A percentile compares a stretch with the other conserved stretches of the same genome.
Evolutionary conservation across 2,113 vertebrate genomes (phyloP).

Genomic region (Speoplatyrhinus poulsoni): DNA sequence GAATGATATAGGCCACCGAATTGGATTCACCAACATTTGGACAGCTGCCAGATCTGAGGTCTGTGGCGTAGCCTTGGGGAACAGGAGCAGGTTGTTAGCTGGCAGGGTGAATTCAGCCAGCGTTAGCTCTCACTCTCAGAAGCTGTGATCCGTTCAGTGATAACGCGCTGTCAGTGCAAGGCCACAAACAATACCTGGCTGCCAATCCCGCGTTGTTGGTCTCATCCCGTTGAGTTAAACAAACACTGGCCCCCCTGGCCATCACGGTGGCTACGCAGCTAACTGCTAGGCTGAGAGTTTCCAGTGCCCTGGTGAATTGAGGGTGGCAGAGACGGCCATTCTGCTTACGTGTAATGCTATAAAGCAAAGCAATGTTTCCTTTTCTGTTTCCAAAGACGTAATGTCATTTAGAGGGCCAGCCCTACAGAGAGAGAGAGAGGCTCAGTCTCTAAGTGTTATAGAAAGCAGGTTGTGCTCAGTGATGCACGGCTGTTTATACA

Average conservation of each 20-base stretch:
- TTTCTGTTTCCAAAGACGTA: background rate
- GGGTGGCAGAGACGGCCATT: background rate
- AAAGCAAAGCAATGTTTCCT: slow-evolving; percentile 7
- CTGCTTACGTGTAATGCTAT: slow-evolving; percentile 10
- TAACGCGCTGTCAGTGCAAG: slow-evolving; percentile 16
- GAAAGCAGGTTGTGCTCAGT: background rate
- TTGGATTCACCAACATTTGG: slow-evolving; percentile 5
- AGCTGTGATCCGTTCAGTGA: slow-evolving; percentile 4
- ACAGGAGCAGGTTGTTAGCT: slow-evolving; percentile 32
- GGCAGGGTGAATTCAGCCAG: slow-evolving; percentile 14
- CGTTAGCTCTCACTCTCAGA: background rate
- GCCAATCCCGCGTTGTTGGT: background rate
- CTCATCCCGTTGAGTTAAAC: background rate
- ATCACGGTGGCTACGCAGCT: background rate
- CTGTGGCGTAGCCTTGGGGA: background rate
- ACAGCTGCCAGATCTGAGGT: slow-evolving; percentile 25
- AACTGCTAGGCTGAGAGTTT: slow-evolving; percentile 22
- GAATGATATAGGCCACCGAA: background rate
- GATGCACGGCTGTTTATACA: background rate
- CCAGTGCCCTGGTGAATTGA: background rate
- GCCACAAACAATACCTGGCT: background rate
- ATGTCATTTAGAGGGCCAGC: slow-evolving; percentile 28
- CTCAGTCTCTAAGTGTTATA: background rate
- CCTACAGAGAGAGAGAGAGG: background rate
- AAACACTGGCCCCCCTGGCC: background rate